Percentiles rank a stretch among this genome's conserved stretches.
phyloP scores from a whole-genome alignment of 2,888 invertebrate genomes.

The Oxycera nigricornis region DNA sequence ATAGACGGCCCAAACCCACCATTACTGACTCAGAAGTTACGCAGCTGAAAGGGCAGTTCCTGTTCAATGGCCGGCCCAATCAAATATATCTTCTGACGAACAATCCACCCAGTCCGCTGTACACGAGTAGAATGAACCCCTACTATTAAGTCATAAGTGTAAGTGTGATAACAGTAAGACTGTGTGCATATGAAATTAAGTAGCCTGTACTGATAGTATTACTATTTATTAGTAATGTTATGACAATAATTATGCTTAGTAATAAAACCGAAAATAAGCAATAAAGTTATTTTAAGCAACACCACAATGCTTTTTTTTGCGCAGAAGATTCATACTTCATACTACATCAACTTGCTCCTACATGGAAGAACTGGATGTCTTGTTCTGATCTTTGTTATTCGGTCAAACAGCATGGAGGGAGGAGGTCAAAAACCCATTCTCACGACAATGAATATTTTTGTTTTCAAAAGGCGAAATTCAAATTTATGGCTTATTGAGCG shows the following conservation, averaged over 20 bases:
- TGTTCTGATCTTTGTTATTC: too few species aligned
- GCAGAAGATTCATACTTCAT: neutral
- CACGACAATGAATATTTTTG: too few species aligned
- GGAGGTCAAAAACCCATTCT: too few species aligned
- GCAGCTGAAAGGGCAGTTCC: conserved; percentile 72
- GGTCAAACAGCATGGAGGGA: too few species aligned
- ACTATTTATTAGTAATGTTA: conserved; percentile 29
- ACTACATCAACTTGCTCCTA: too few species aligned
- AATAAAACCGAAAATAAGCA: neutral
- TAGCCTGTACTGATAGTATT: conserved; percentile 13
- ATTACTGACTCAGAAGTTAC: conserved; percentile 69
- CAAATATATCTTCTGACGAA: conserved; percentile 43
- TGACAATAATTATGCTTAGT: neutral
- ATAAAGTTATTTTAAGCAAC: conserved; percentile 1
- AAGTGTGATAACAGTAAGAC: conserved; percentile 12
- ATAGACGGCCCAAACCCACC: conserved; percentile 63
- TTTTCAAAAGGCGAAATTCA: too few species aligned
- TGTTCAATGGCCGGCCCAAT: conserved; percentile 69
- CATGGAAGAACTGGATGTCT: too few species aligned
- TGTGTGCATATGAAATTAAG: conserved; percentile 17
- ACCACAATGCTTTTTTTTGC: neutral
- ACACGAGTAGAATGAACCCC: conserved; percentile 26
- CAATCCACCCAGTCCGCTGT: conserved; percentile 24
- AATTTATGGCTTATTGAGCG: too few species aligned
- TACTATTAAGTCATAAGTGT: conserved; percentile 26